Conservation (phyloP, 1,140 invertebrate species). For the Drosophila insularis region DNA sequence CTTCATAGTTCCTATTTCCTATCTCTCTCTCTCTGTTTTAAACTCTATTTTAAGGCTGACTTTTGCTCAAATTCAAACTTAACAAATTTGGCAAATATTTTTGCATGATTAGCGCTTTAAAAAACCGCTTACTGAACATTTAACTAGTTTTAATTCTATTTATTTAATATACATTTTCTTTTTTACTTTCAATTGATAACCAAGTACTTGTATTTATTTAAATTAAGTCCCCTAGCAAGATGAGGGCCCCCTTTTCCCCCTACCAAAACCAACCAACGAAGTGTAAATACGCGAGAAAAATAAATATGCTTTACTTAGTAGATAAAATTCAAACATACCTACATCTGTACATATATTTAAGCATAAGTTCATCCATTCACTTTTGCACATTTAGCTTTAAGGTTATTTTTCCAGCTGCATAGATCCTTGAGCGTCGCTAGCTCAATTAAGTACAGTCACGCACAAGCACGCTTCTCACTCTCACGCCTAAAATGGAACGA, state of each 20-base stretch:
- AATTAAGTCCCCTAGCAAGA: too few relatives aligned
- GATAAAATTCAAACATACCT: neutral
- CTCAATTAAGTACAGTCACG: constrained; percentile 32
- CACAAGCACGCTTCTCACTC: constrained; percentile 33
- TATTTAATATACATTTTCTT: too few relatives aligned
- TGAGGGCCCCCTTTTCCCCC: too few relatives aligned
- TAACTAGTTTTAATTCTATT: neutral
- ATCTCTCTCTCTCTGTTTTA: constrained; percentile 14
- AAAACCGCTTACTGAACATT: neutral
- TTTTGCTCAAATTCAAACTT: neutral
- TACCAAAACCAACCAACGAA: too few relatives aligned
- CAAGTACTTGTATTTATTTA: too few relatives aligned
- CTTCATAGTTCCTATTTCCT: neutral
- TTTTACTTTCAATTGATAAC: neutral
- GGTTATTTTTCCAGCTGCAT: constrained; percentile 27
- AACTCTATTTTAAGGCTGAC: neutral
- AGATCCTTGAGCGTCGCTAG: constrained; percentile 7
- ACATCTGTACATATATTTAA: too few relatives aligned
- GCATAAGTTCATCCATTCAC: constrained; percentile 7
- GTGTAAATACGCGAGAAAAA: neutral
- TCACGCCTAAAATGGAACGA: constrained; percentile 31
- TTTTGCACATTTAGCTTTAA: constrained; percentile 14
- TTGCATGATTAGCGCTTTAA: neutral
- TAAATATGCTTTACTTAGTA: neutral
- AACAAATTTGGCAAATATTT: neutral